Conservation (phyloP, 2,113 vertebrate species). For the Nothocercus julius region DNA sequence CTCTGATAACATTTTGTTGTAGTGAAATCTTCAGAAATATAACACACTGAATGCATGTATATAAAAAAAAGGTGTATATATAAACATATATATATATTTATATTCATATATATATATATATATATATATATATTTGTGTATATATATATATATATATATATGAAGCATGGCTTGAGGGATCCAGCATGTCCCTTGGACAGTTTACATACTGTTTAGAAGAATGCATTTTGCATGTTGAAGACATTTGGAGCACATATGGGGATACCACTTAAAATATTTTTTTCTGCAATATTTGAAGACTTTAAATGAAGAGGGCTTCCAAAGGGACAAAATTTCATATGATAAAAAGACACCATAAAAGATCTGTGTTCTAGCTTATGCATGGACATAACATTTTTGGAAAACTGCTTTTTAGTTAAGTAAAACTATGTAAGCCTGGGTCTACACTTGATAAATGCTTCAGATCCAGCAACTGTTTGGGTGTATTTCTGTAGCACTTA, state of each 20-base stretch:
- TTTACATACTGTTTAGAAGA: background rate
- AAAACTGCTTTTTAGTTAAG: background rate
- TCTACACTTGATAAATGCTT: background rate
- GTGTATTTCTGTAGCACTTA: background rate
- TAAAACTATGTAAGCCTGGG: background rate
- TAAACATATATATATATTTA: too few relatives aligned
- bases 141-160: too few relatives aligned
- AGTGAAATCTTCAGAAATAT: background rate
- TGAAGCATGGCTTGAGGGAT: background rate
- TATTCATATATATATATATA: too few relatives aligned
- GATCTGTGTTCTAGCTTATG: background rate
- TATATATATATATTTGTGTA: too few relatives aligned
- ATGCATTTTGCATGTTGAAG: background rate
- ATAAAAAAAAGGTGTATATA: background rate
- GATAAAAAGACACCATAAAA: background rate
- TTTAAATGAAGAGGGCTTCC: background rate
- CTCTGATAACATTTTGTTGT: background rate
- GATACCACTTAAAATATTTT: background rate
- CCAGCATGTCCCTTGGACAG: background rate
- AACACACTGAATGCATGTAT: background rate
- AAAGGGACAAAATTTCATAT: background rate
- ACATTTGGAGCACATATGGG: background rate
- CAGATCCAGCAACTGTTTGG: background rate
- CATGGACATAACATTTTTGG: background rate
- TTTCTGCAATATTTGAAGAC: background rate